These are phyloP conservation scores for Rhinopomastus cyanomelas DNA, from an alignment of 2,113 vertebrate genomes.

Conservation along the genomic window DNA sequence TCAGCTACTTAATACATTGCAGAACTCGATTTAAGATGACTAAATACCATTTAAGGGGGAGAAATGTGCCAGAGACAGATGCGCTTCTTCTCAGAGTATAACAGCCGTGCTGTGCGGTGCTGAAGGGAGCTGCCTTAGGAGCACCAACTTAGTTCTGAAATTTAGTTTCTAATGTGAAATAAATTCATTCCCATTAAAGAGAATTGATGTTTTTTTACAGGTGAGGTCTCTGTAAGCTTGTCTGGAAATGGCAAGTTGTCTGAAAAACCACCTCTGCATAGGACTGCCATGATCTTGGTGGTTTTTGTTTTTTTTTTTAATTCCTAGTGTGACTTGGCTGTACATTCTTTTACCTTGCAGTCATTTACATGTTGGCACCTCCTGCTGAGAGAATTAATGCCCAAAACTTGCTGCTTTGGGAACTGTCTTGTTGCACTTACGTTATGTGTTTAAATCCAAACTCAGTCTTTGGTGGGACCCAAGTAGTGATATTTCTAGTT, in stretches of 20 bases:
- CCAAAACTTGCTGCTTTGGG: neutral
- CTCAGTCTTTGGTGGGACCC: rapidly evolving
- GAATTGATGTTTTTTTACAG: neutral
- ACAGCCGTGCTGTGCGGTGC: neutral
- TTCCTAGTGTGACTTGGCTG: neutral
- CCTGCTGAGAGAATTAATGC: neutral
- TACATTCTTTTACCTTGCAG: neutral
- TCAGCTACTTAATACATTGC: neutral
- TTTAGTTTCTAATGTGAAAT: neutral
- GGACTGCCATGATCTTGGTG: neutral
- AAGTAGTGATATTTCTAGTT: neutral
- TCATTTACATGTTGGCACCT: neutral
- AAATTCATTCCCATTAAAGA: neutral
- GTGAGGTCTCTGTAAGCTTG: neutral
- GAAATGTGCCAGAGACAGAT: neutral
- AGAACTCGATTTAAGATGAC: neutral
- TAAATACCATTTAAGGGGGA: neutral
- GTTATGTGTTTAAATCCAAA: neutral
- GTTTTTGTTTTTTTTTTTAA: neutral
- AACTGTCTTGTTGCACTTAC: neutral
- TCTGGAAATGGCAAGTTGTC: neutral
- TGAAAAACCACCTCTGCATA: neutral
- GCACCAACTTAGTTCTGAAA: neutral
- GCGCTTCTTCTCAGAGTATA: neutral
- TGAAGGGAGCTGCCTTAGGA: neutral